phyloP scores from a whole-genome alignment of 1,140 invertebrate species.

The Atta colombica region DNA sequence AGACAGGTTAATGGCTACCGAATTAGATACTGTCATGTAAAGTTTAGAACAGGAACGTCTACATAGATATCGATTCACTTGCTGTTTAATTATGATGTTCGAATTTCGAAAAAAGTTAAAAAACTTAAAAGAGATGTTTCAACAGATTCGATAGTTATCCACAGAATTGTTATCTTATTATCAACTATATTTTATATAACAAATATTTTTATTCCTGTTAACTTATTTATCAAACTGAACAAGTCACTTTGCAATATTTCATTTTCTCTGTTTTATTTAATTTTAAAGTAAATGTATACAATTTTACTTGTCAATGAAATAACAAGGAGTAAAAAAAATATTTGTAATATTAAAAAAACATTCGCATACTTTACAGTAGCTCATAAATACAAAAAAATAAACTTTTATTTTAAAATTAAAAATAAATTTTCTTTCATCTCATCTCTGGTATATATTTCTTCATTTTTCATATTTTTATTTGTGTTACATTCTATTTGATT shows the following conservation, averaged over 20 bases:
- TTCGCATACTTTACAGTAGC: background rate
- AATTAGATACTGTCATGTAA: slow-evolving; percentile 49
- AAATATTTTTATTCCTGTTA: background rate
- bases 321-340: background rate
- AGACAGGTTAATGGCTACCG: slow-evolving; percentile 66
- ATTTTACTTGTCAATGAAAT: background rate
- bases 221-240: background rate
- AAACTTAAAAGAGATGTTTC: slow-evolving; percentile 11
- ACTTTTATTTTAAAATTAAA: background rate
- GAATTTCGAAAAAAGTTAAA: background rate
- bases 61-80: slow-evolving; percentile 33
- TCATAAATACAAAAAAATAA: no score
- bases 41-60: slow-evolving; percentile 40
- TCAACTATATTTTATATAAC: background rate
- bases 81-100: slow-evolving; percentile 33
- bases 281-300: background rate
- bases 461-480: slow-evolving; percentile 9
- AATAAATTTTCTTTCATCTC: background rate
- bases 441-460: background rate
- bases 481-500: background rate
- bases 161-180: background rate
- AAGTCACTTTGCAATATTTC: background rate
- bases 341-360: background rate
- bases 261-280: background rate
- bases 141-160: background rate